phyloP scores from a whole-genome alignment of 1,140 invertebrate genomes.

The Polypedilum vanderplanki region DNA sequence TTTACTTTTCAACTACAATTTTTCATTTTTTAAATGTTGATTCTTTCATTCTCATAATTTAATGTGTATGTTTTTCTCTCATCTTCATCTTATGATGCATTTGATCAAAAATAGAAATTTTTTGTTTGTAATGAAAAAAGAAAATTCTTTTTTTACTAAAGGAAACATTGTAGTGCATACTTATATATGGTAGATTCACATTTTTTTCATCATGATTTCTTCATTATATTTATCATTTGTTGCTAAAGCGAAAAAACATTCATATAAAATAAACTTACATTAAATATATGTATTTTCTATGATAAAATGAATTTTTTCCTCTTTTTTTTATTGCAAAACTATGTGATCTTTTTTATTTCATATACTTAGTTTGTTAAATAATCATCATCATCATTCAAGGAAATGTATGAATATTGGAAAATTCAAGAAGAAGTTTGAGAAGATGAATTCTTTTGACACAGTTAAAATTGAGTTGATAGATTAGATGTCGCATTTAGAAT shows the following conservation, averaged over 20 bases:
- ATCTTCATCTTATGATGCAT: background rate
- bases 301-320: background rate
- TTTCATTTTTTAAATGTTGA: background rate
- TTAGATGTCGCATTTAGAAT: background rate
- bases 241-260: background rate
- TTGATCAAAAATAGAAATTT: no score
- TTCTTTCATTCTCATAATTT: background rate
- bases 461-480: slow-evolving; percentile 11
- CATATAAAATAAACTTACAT: background rate
- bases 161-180: no score
- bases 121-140: no score
- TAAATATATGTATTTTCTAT: background rate
- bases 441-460: background rate
- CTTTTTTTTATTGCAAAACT: background rate
- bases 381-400: slow-evolving; percentile 15
- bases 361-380: background rate
- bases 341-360: background rate
- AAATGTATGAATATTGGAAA: background rate
- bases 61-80: background rate
- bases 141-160: no score
- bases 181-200: background rate
- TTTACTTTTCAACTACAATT: background rate
- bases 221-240: background rate
- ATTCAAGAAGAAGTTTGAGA: background rate
- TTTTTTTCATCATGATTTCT: background rate